Evolutionary conservation across 2,113 vertebrate genomes (phyloP), one percentile per base, ranked within the genome.

Genomic region (Coryphaenoides rupestris): DNA sequence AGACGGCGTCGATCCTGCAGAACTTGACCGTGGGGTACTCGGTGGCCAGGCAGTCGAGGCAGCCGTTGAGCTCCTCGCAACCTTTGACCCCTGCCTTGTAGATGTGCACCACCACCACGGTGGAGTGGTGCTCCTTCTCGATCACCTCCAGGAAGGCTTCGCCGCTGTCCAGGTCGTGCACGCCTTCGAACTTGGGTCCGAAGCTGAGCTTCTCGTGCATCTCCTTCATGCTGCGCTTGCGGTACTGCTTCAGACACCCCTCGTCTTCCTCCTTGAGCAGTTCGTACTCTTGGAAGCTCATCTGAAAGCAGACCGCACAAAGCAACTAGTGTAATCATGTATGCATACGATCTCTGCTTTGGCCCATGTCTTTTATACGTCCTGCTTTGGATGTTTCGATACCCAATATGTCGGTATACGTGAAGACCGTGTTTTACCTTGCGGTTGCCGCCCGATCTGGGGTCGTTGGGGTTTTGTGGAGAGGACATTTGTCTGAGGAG

Each of bases 131-230:
- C 76, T 98, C 96, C 74, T 96, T 98, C 82, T 96, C 94, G 0
- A 98, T 92, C 58, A 93, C 91, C 67, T 95, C 92, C 23, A 99
- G 88, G 86, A 99, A 99, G 69, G 95, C 92, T 67, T 98, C 94
- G 5, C 96, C 94, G 0, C 85, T 94, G 62, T 93, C 90, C 61
- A 99, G 90, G 78, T 98, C 95, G 0, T 91, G 90, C 26, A 98
- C 79, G 2, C 89, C 90, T 33, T 93, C 94, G 0, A 98, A 95
- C 65, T 84, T 92, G 0, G 95, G 96, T 65, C 95, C 95, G 13
- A 98, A 96, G 74, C 96, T 99, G 80, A 99, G 88, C 70, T 92
- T 89, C 75, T 96, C 93, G 23, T 96, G 96, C 96, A 98, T 98
- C 53, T 96, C 93, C 84, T 94, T 92, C 97, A 99, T 99, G 74